Conservation (phyloP, 2,888 invertebrate genomes). For the Ptilodon capucinus region DNA sequence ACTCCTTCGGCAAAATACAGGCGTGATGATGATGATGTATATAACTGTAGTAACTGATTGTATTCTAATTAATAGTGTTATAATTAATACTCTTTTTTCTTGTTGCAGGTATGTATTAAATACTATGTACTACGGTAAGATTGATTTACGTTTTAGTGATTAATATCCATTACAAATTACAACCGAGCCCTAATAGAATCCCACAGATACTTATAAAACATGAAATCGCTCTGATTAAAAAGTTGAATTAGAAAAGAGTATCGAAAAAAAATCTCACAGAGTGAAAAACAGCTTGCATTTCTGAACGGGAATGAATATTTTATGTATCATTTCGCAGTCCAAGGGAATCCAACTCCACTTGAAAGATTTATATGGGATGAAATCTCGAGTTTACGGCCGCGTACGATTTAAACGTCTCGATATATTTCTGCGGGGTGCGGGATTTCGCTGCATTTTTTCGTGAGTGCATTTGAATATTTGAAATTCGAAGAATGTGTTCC, state of each 20-base stretch:
- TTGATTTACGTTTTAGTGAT: neutral
- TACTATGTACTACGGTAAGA: slow-evolving; percentile 1
- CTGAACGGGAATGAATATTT: slow-evolving; percentile 72
- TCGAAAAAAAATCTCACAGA: slow-evolving; percentile 43
- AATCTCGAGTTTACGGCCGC: slow-evolving; percentile 66
- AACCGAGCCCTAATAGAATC: neutral
- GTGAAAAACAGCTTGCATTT: slow-evolving; percentile 74
- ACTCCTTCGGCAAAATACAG: too few species aligned
- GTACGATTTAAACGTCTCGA: slow-evolving; percentile 55
- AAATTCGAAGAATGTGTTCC: too few species aligned
- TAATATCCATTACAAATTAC: neutral
- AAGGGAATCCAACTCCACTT: slow-evolving; percentile 71
- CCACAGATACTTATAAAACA: neutral
- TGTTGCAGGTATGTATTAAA: slow-evolving; percentile 39
- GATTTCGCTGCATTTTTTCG: slow-evolving; percentile 49
- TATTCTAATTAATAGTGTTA: neutral
- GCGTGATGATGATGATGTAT: too few species aligned
- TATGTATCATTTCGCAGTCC: slow-evolving; percentile 75
- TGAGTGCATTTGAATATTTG: slow-evolving; percentile 45
- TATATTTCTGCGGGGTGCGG: slow-evolving; percentile 38
- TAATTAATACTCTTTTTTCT: slow-evolving; percentile 10
- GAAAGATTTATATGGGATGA: slow-evolving; percentile 75
- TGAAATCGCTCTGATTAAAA: slow-evolving; percentile 8
- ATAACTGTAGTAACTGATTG: too few species aligned
- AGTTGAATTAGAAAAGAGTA: slow-evolving; percentile 14